phyloP scores from a whole-genome alignment of 2,113 vertebrate genomes.

The Eulemur macaco region DNA sequence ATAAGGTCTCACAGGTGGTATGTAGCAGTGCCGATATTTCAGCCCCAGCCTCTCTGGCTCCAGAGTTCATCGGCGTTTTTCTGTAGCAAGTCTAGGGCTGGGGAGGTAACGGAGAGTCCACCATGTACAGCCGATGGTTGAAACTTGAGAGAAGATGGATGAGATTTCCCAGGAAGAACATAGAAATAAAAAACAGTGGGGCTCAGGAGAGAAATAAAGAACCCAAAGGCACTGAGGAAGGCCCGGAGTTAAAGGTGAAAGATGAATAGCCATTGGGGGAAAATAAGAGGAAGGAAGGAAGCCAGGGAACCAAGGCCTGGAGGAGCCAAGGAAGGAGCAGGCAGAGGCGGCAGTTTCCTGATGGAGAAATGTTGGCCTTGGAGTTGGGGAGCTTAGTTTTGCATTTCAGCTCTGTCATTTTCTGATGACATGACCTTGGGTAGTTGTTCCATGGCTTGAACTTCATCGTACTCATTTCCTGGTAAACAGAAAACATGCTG shows the following conservation, averaged over 20 bases:
- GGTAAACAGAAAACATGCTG: neutral
- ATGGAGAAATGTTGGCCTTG: neutral
- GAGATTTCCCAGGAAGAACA: neutral
- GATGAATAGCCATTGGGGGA: neutral
- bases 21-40: neutral
- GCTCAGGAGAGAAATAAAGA: neutral
- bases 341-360: neutral
- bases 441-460: neutral
- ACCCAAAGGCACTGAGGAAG: neutral
- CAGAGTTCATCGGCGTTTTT: neutral
- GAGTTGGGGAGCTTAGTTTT: neutral
- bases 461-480: constrained; percentile 22
- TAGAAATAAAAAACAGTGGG: neutral
- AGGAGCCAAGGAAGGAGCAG: neutral
- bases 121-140: neutral
- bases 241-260: neutral
- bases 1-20: neutral
- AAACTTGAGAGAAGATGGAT: neutral
- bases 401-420: neutral
- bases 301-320: neutral
- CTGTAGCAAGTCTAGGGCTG: neutral
- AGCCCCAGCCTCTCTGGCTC: neutral
- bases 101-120: neutral
- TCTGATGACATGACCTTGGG: constrained; percentile 10
- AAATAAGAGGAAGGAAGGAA: neutral